A percentile compares a stretch with the other conserved stretches of the same genome.
Conservation (phyloP, 2,113 vertebrate genomes). For the Lanius collurio region DNA sequence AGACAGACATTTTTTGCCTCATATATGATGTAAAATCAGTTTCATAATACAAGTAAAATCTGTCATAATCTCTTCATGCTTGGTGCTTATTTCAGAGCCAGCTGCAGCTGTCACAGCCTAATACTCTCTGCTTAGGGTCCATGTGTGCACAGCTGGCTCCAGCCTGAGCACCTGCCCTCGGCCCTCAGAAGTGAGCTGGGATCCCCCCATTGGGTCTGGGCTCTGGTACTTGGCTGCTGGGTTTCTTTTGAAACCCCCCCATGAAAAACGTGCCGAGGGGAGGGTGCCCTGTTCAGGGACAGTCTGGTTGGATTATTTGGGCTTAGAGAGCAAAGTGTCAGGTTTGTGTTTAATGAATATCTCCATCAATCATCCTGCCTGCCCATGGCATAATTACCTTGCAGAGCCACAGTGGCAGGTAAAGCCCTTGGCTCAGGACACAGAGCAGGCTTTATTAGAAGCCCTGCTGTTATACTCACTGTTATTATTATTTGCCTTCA, state of each 20-base stretch:
- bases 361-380: conserved; percentile 38
- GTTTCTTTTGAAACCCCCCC: conserved; percentile 42
- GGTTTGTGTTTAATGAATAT: conserved; percentile 62
- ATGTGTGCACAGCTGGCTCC: conserved; percentile 71
- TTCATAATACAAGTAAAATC: conserved; percentile 72
- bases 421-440: conserved; percentile 6
- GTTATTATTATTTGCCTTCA: neutral
- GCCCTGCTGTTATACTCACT: neutral
- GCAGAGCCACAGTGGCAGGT: conserved; percentile 45
- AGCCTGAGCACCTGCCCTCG: conserved; percentile 65
- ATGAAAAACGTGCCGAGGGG: neutral
- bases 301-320: conserved; percentile 75
- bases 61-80: conserved; percentile 68
- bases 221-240: neutral
- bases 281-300: conserved; percentile 40
- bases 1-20: conserved; percentile 20
- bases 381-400: conserved; percentile 18
- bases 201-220: neutral
- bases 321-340: conserved; percentile 59
- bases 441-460: conserved; percentile 23
- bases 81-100: conserved; percentile 61
- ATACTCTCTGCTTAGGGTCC: conserved; percentile 50
- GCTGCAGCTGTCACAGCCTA: conserved; percentile 72
- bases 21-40: conserved; percentile 65
- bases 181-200: neutral